Conservation (phyloP, 2,113 vertebrate genomes). For the Oncorhynchus mykiss region DNA sequence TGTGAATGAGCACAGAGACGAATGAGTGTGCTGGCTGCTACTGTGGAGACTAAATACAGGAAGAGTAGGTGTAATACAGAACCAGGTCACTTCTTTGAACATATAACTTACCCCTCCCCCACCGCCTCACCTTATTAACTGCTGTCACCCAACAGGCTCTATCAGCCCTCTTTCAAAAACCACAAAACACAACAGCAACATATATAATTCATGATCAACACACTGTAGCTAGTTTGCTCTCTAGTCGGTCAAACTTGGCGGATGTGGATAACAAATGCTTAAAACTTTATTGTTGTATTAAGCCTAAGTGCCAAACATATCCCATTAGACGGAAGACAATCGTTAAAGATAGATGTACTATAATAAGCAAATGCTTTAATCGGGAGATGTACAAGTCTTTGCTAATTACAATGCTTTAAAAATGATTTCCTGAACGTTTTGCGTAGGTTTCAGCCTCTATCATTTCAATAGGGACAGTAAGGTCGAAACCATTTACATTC, state of each 20-base stretch:
- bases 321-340: not conserved
- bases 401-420: not conserved
- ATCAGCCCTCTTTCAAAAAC: not conserved
- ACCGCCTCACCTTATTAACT: not conserved
- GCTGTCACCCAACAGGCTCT: not conserved
- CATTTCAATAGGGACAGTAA: slow-evolving; percentile 1
- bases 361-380: not conserved
- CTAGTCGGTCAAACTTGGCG: not conserved
- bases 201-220: not conserved
- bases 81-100: not conserved
- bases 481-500: slow-evolving; percentile 16
- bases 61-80: not conserved
- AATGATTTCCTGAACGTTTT: not conserved
- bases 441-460: slow-evolving; percentile 9
- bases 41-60: not conserved
- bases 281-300: not conserved
- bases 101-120: not conserved
- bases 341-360: not conserved
- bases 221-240: not conserved
- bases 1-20: not conserved
- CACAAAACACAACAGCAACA: not conserved
- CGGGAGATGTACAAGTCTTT: not conserved
- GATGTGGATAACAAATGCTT: not conserved
- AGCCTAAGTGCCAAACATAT: not conserved
- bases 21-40: not conserved